These are phyloP conservation scores for Bedellia somnulentella DNA, from an alignment of 2,888 invertebrate species.

Conservation along the genomic window DNA sequence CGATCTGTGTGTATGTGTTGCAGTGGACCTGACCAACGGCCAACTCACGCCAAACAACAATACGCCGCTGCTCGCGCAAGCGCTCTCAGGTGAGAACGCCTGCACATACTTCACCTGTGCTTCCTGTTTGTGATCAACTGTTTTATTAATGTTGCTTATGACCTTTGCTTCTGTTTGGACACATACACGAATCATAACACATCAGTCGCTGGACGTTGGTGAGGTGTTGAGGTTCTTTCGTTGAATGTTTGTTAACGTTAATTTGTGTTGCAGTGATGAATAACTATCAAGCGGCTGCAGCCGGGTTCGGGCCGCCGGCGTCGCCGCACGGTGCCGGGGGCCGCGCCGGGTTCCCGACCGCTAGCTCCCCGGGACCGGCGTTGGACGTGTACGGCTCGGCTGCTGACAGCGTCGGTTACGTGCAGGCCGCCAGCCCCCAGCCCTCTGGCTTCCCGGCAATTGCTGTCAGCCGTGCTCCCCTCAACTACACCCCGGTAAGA, in stretches of 20 bases:
- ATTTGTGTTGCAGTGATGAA: conserved; percentile 78
- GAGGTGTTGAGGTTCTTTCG: too few species aligned
- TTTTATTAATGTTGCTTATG: too few species aligned
- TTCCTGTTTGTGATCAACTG: neutral
- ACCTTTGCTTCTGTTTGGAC: neutral
- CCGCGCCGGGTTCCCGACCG: conserved; percentile 82
- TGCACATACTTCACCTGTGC: conserved; percentile 1
- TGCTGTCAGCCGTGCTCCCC: conserved; percentile 90
- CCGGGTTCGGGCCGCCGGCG: conserved; percentile 80
- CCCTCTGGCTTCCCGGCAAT: conserved; percentile 94
- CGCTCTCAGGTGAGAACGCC: conserved; percentile 82
- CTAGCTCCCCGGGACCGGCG: conserved; percentile 89
- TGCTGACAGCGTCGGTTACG: conserved; percentile 88
- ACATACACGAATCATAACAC: too few species aligned
- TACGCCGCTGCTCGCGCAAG: conserved; percentile 93
- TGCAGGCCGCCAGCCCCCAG: conserved; percentile 96
- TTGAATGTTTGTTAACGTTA: conserved; percentile 3
- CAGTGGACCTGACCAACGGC: conserved; percentile 95
- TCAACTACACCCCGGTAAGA: conserved; percentile 91
- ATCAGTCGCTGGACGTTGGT: conserved; percentile 5
- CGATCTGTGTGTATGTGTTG: conserved; percentile 69
- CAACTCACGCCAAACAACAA: conserved; percentile 96
- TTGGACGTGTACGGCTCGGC: conserved; percentile 94
- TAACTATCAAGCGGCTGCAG: conserved; percentile 88
- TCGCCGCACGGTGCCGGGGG: conserved; percentile 77